Evolutionary conservation across 2,888 invertebrate genomes (phyloP), one percentile per base, ranked within the genome.

Genomic region (Linyphia triangularis): DNA sequence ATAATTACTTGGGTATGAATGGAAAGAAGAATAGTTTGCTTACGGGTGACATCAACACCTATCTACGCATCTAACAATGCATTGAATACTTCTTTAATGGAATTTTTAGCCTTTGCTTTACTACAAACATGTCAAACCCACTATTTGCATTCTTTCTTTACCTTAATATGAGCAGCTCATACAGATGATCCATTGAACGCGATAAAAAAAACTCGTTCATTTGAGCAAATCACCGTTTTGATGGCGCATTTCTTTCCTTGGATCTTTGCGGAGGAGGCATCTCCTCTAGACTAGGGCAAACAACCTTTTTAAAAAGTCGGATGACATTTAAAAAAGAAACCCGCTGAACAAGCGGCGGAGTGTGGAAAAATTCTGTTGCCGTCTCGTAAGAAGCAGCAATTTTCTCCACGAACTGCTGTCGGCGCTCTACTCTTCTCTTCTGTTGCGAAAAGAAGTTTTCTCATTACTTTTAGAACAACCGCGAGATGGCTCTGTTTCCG

Each of bases 401-500:
- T 67, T 81, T 33, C 81, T 81, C 81, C 9, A 37, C 37, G n/a
- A 63, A 40, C 77, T 63, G 63, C 63, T 77, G 57, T 30, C 73
- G 57, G 73, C 19, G 59, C 59, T 26, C 30, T n/a, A 10, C 16
- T 28, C 59, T 30, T 28, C 59, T 22, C 33, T 81, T n/a, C 28
- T 67, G 69, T 33, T 24, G 59, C 37, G 82, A 61, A 82, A 82
- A 72, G 78, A 85, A 85, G 37, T 70, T 85, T 78, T 43, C 85
- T 85, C 85, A 78, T 85, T 85, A 78, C 61, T 67, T 84, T 69
- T 67, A 19, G 57, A 26, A 24, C 33, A 28, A 16, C 73, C 73
- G 51, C 61, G 28, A 83, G 83, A 83, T 83, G 83, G 83, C 83
- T 83, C 83, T 73, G 83, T 72, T 79, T 16, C 16, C 26, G 57